Base-by-base conservation (phyloP, 2,888 invertebrate species). In the Subacronicta megacephala region DNA sequence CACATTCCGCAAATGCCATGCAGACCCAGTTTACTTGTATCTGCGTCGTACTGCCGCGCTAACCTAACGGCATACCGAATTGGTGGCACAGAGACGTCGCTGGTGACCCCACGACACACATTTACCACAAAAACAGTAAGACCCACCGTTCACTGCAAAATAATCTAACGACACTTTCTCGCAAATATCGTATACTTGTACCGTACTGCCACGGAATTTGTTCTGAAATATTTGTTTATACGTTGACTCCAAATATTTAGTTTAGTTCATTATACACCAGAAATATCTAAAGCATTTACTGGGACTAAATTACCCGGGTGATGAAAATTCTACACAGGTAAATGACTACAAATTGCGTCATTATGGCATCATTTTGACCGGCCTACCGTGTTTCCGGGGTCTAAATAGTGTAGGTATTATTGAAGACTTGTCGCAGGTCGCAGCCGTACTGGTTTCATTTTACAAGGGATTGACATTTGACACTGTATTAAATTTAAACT, bases 51-150 rank as follows among this genome's bases (percentile, higher is more conserved):
- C 50, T 57, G 75, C 56, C 51, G 72, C 52, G 56, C 60, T 60
- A 62, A 58, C 12, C 57, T 84, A 85, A 84, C 84, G 87, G 87
- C 76, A 84, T 73, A 72, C 65, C 55, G 74, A 74, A 73, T 79
- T 77, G 64, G 72, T 70, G 71, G 67, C 77, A 65, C 51, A 52
- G 74, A 71, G 69, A 64, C 63, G 54, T 69, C 75, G 67, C 54
- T 68, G 63, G 58, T 76, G 84, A 83, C 84, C 80, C 56, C 66
- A 51, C 80, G 80, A 73, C 86, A 85, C 74, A 86, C 82, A 83
- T 85, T 79, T 79, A 55, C 68, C 51, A 65, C 75, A 80, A 81
- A 77, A 65, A 68, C 70, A 63, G 74, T 67, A 62, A 70, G 64
- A 50, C 61, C 61, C 67, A 68, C 65, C 74, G 74, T 69, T 72